These are phyloP conservation scores for Callorhinus ursinus DNA, from an alignment of 2,113 vertebrate species.

Conservation along the genomic window DNA sequence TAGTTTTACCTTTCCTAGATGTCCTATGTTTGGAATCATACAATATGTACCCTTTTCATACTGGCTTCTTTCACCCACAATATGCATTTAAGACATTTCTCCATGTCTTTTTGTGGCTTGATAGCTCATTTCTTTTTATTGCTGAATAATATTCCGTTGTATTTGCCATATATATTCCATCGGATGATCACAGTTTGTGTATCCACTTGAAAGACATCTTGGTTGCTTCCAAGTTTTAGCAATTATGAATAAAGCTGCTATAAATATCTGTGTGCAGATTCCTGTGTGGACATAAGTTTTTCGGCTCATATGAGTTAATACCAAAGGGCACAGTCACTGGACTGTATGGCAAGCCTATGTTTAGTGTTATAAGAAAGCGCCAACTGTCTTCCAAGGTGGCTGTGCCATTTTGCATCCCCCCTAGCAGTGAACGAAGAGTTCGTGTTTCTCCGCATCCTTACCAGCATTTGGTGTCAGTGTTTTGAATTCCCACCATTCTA, in stretches of 20 bases:
- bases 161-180: neutral
- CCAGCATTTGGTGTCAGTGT: neutral
- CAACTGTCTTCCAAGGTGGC: neutral
- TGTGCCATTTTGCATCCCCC: neutral
- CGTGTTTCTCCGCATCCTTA: neutral
- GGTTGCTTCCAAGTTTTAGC: neutral
- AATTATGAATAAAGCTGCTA: neutral
- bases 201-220: neutral
- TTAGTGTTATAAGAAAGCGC: neutral
- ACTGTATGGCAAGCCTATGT: neutral
- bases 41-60: neutral
- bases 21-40: neutral
- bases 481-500: neutral
- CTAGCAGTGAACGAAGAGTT: fast-evolving
- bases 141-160: neutral
- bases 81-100: neutral
- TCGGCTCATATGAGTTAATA: neutral
- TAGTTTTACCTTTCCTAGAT: neutral
- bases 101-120: neutral
- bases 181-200: neutral
- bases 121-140: neutral
- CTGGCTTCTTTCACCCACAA: neutral
- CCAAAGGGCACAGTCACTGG: neutral
- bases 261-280: neutral
- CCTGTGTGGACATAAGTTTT: neutral